phyloP scores from a whole-genome alignment of 2,888 invertebrate genomes.

The Dryococelus australis region DNA sequence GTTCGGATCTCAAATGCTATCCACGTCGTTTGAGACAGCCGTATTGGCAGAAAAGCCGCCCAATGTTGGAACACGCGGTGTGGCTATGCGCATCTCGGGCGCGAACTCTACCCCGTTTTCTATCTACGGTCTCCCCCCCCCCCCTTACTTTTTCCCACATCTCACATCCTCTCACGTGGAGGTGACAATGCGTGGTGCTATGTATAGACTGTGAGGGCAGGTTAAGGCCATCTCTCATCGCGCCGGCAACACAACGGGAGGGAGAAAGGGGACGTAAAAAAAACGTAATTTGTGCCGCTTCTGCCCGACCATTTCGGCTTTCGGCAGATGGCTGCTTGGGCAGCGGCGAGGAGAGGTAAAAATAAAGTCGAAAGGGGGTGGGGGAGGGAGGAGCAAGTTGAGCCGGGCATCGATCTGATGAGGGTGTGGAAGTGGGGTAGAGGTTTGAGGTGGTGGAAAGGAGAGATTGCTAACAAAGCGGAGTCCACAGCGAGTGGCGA shows the following conservation, averaged over 20 bases:
- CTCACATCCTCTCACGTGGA: background rate
- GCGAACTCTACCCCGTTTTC: too few species aligned
- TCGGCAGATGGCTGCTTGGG: background rate
- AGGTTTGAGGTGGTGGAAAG: too few species aligned
- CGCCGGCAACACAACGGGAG: background rate
- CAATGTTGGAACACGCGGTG: too few species aligned
- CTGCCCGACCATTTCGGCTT: background rate
- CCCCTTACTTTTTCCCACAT: too few species aligned
- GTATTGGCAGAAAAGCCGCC: too few species aligned
- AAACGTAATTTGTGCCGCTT: background rate
- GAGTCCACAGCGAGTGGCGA: too few species aligned
- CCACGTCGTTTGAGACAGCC: too few species aligned
- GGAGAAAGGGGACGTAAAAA: background rate
- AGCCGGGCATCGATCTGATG: slow-evolving; percentile 13
- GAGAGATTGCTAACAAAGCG: too few species aligned
- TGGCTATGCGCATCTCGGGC: too few species aligned
- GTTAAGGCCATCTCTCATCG: background rate
- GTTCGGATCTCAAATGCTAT: too few species aligned
- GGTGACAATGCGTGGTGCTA: background rate
- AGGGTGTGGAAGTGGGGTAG: slow-evolving; percentile 17
- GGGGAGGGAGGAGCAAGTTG: background rate
- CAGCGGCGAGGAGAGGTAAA: background rate
- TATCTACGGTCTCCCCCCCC: too few species aligned
- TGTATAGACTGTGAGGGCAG: background rate
- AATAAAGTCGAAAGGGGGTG: too few species aligned